Conservation (phyloP, 2,113 vertebrate species). For the Electrona antarctica region DNA sequence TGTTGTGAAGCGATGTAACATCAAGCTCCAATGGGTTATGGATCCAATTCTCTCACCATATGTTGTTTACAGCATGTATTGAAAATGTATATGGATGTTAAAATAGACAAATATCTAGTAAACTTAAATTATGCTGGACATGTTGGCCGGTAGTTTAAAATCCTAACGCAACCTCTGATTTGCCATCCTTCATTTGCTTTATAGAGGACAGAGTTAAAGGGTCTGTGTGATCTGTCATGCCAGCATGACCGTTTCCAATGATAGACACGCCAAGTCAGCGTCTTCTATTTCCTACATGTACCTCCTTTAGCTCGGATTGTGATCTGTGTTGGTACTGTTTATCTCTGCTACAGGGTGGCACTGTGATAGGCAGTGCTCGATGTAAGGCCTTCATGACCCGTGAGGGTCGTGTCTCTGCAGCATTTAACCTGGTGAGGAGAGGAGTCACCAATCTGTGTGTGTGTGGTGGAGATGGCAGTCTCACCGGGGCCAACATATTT, state of each 20-base stretch:
- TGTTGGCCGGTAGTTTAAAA: too few relatives aligned
- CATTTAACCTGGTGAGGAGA: constrained; percentile 88
- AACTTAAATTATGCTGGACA: too few relatives aligned
- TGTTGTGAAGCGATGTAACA: too few relatives aligned
- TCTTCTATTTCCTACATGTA: too few relatives aligned
- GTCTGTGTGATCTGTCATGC: not conserved
- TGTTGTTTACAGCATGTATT: too few relatives aligned
- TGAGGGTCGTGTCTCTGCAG: constrained; percentile 84
- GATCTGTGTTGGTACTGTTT: not conserved
- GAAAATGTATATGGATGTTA: too few relatives aligned
- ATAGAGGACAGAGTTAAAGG: not conserved
- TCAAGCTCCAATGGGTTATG: too few relatives aligned
- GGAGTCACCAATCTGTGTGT: constrained; percentile 95
- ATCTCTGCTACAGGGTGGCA: constrained; percentile 83
- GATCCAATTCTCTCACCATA: too few relatives aligned
- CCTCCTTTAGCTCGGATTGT: constrained; percentile 3
- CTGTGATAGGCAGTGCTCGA: constrained; percentile 91
- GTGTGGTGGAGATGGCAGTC: constrained; percentile 93
- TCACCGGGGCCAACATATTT: constrained; percentile 92
- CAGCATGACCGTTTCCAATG: not conserved
- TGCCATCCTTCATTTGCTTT: not conserved
- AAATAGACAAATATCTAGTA: too few relatives aligned
- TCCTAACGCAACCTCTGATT: too few relatives aligned
- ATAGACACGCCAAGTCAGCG: not conserved
- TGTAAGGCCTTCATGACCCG: constrained; percentile 89